Conservation (phyloP, 2,113 vertebrate genomes). For the Emydocephalus ijimae region DNA sequence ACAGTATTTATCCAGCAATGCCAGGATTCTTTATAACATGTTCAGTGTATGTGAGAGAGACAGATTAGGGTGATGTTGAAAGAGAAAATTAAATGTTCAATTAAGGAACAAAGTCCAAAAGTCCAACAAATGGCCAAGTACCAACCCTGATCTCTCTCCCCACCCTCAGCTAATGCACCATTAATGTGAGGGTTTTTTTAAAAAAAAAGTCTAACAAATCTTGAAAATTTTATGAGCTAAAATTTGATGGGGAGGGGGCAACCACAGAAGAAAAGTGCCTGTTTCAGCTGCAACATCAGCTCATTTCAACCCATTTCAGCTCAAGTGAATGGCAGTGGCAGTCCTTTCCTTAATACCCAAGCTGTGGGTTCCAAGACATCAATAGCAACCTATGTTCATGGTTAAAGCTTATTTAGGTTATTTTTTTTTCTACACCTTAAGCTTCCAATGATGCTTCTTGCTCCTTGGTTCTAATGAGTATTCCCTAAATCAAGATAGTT, state of each 20-base stretch:
- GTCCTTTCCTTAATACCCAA: neutral
- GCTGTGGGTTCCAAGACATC: neutral
- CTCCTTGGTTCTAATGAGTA: neutral
- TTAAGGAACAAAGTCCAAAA: neutral
- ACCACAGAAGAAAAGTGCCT: neutral
- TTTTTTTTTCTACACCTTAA: neutral
- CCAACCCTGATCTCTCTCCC: neutral
- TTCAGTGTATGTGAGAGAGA: neutral
- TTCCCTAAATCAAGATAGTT: neutral
- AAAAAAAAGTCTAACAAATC: neutral
- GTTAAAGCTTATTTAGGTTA: neutral
- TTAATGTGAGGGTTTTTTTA: neutral
- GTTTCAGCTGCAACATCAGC: neutral
- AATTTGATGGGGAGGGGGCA: neutral
- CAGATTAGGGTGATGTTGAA: neutral
- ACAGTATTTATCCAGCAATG: neutral
- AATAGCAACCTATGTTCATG: neutral
- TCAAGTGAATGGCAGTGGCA: neutral
- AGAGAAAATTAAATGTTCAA: neutral
- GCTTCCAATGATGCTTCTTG: neutral
- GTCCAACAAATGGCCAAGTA: neutral
- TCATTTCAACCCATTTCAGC: neutral
- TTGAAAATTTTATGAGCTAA: neutral
- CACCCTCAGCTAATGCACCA: neutral
- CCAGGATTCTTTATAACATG: neutral